Evolutionary conservation across 2,888 invertebrate species (phyloP).

Genomic region (Cheilosia grossa): DNA sequence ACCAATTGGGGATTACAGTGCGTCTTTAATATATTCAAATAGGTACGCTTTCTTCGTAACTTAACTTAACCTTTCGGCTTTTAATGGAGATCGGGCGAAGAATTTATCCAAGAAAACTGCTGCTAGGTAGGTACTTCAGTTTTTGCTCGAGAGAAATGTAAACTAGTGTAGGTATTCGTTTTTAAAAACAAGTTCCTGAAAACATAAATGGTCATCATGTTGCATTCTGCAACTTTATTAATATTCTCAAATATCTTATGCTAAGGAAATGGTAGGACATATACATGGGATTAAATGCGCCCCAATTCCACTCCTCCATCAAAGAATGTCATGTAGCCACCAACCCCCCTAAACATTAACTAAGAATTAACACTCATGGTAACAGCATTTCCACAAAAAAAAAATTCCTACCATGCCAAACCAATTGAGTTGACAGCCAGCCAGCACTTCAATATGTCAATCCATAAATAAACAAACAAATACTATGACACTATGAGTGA

Average conservation of each 20-base stretch:
- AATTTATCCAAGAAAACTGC: too few species aligned
- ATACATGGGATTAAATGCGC: neutral
- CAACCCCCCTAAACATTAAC: neutral
- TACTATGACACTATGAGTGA: neutral
- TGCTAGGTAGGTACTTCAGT: too few species aligned
- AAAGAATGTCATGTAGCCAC: neutral
- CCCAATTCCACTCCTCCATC: neutral
- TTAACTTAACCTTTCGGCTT: too few species aligned
- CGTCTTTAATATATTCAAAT: too few species aligned
- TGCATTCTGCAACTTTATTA: too few species aligned
- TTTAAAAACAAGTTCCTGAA: too few species aligned
- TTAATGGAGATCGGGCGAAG: too few species aligned
- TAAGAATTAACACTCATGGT: slow-evolving; percentile 28
- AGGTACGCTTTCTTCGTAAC: too few species aligned
- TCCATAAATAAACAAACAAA: slow-evolving; percentile 27
- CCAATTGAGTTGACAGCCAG: slow-evolving; percentile 18
- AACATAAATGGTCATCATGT: too few species aligned
- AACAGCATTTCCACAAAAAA: slow-evolving; percentile 33
- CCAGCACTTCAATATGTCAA: neutral
- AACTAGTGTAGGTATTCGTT: too few species aligned
- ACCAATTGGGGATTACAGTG: too few species aligned
- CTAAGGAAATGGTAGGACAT: neutral
- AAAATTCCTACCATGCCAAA: neutral
- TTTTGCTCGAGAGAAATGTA: too few species aligned
- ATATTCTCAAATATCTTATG: neutral